Conservation (phyloP, 1,140 invertebrate species). For the Macrobrachium rosenbergii region DNA sequence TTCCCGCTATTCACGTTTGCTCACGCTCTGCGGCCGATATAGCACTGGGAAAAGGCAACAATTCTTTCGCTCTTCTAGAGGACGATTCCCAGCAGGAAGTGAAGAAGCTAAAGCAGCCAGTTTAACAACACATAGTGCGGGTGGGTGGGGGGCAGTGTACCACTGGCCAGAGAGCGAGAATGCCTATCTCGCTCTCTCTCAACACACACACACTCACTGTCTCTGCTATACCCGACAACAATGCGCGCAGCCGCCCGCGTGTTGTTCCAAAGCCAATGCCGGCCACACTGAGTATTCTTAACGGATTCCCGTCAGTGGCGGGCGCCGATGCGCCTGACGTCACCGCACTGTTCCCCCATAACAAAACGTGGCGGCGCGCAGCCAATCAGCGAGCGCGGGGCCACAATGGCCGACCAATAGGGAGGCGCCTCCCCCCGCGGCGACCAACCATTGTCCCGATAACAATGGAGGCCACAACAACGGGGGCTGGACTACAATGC, state of each 20-base stretch:
- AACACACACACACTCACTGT: slow-evolving; percentile 21
- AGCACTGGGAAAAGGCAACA: no score
- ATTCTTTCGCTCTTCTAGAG: no score
- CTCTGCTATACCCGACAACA: slow-evolving; percentile 44
- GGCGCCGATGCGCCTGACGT: slow-evolving; percentile 65
- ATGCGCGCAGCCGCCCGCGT: slow-evolving; percentile 57
- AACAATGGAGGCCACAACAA: slow-evolving; percentile 65
- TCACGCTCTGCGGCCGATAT: slow-evolving; percentile 38
- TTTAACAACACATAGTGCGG: slow-evolving; percentile 52
- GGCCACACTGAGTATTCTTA: slow-evolving; percentile 66
- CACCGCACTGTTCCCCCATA: slow-evolving; percentile 66
- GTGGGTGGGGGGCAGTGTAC: slow-evolving; percentile 35
- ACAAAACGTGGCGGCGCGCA: slow-evolving; percentile 66
- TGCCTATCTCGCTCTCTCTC: no score
- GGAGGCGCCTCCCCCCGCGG: slow-evolving; percentile 60
- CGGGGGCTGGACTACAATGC: slow-evolving; percentile 65
- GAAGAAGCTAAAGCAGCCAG: slow-evolving; percentile 38
- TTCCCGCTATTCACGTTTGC: slow-evolving; percentile 1
- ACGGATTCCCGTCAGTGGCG: slow-evolving; percentile 65
- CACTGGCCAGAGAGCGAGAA: slow-evolving; percentile 43
- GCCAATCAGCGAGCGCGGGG: slow-evolving; percentile 62
- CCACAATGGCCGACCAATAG: slow-evolving; percentile 65
- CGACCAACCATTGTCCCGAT: slow-evolving; percentile 65
- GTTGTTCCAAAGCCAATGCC: slow-evolving; percentile 64
- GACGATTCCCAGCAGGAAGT: slow-evolving; percentile 13